phyloP scores from a whole-genome alignment of 2,797 vertebrate genomes.

The Phalanger gymnotis region DNA sequence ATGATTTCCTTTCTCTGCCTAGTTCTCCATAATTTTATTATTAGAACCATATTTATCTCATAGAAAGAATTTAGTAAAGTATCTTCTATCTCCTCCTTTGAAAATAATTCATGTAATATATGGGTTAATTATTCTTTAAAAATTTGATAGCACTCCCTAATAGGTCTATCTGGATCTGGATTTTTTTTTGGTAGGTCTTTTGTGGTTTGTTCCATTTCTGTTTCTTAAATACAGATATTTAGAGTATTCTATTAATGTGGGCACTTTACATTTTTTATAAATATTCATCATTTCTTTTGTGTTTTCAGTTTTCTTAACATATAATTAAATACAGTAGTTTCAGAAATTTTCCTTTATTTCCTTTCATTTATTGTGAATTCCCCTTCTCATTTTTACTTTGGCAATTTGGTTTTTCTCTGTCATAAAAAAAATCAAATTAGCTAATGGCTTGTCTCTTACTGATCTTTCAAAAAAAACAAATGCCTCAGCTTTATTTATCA shows the following conservation, averaged over 20 bases:
- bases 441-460: not conserved
- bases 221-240: not conserved
- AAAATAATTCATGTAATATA: too few species aligned
- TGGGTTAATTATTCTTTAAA: not conserved
- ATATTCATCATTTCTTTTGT: not conserved
- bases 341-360: not conserved
- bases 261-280: not conserved
- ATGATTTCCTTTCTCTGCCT: not conserved
- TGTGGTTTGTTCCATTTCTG: not conserved
- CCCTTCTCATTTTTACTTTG: not conserved
- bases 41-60: not conserved
- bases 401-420: not conserved
- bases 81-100: too few species aligned
- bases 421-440: not conserved
- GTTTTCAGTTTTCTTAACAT: not conserved
- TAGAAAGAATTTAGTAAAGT: too few species aligned
- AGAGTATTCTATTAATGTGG: not conserved
- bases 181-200: not conserved
- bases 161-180: not conserved
- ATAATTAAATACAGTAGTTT: not conserved
- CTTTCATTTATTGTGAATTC: not conserved
- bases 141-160: too few species aligned
- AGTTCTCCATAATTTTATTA: not conserved
- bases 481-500: not conserved
- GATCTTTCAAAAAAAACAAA: not conserved